Evolutionary conservation across 2,113 vertebrate species (phyloP).

Genomic region (Anarrhichthys ocellatus): DNA sequence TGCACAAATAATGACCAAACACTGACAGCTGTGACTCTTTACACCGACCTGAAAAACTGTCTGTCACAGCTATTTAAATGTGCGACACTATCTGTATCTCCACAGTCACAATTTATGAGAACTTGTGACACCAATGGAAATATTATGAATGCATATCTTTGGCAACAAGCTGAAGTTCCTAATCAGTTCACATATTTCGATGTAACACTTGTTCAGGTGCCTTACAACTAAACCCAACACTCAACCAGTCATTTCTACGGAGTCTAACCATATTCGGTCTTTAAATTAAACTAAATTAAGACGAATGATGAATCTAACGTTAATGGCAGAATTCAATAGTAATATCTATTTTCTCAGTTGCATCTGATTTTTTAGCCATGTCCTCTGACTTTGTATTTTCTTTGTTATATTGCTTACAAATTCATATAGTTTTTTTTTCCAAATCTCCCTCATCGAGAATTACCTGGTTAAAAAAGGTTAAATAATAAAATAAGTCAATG

Average conservation of each 20-base stretch:
- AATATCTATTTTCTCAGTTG: background rate
- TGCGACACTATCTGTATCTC: background rate
- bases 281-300: background rate
- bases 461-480: background rate
- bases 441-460: background rate
- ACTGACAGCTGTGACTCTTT: background rate
- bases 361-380: too few species aligned
- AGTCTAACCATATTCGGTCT: background rate
- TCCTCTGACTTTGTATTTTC: background rate
- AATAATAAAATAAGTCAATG: background rate
- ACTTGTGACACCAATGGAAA: background rate
- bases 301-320: background rate
- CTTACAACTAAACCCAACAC: background rate
- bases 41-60: background rate
- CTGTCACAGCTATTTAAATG: background rate
- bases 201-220: background rate
- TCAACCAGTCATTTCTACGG: background rate
- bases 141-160: background rate
- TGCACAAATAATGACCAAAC: too few species aligned
- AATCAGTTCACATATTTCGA: background rate
- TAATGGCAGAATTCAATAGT: background rate
- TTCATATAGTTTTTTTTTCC: background rate
- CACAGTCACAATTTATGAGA: background rate
- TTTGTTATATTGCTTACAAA: background rate
- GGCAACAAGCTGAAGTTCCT: background rate